A percentile compares a stretch with the other conserved stretches of the same genome.
Evolutionary conservation across 2,113 vertebrate genomes (phyloP).

Genomic region (Tenrec ecaudatus): DNA sequence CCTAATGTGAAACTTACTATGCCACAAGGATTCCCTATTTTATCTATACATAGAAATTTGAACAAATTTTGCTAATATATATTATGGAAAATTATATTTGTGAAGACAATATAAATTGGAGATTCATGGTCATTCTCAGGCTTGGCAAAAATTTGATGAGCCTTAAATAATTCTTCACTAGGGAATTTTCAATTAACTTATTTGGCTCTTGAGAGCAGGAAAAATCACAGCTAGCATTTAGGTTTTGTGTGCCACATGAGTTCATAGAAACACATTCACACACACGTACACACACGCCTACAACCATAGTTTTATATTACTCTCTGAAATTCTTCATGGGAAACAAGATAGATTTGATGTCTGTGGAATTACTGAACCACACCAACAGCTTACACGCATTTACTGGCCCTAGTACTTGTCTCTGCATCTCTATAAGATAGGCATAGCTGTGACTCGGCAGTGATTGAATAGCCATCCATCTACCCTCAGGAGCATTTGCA

Average conservation of each 20-base stretch:
- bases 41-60: background rate
- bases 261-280: background rate
- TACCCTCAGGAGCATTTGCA: constrained; percentile 25
- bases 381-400: background rate
- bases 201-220: background rate
- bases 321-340: background rate
- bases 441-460: background rate
- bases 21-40: too few species aligned
- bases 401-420: background rate
- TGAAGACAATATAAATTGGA: background rate
- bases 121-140: background rate
- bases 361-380: constrained; percentile 21
- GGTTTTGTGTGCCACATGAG: too few species aligned
- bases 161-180: background rate
- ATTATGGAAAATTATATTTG: background rate
- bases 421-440: background rate
- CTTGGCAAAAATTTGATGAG: background rate
- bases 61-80: background rate
- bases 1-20: too few species aligned
- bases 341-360: background rate
- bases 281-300: fast-evolving
- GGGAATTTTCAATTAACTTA: background rate
- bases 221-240: background rate
- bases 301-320: background rate
- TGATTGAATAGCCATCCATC: constrained; percentile 30